These are phyloP conservation scores for Xestia ashworthii DNA, from an alignment of 2,888 invertebrate genomes.

Conservation along the genomic window DNA sequence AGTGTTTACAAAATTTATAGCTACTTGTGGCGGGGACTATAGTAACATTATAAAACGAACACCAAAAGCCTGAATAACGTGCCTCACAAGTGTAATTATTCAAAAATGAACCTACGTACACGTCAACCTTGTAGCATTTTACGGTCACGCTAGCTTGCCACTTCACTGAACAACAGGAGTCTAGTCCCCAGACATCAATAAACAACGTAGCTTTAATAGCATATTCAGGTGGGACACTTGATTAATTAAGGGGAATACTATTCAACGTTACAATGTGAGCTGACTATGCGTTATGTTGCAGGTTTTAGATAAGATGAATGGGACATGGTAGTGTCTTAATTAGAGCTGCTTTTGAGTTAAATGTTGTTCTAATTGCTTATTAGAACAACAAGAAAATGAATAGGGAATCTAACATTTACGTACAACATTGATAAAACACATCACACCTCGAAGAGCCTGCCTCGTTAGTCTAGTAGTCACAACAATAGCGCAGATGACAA, in stretches of 20 bases:
- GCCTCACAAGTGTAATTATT: neutral
- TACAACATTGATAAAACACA: neutral
- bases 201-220: slow-evolving; percentile 40
- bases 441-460: no score
- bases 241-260: slow-evolving; percentile 40
- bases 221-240: slow-evolving; percentile 44
- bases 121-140: slow-evolving; percentile 7
- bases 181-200: slow-evolving; percentile 37
- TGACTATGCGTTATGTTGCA: slow-evolving; percentile 44
- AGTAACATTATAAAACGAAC: neutral
- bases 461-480: no score
- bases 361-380: slow-evolving; percentile 1
- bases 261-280: slow-evolving; percentile 28
- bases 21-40: no score
- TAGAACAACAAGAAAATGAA: neutral
- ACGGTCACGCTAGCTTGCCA: neutral
- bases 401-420: neutral
- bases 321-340: slow-evolving; percentile 20
- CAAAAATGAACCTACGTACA: neutral
- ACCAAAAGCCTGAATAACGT: neutral
- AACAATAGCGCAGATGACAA: no score
- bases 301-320: slow-evolving; percentile 22
- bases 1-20: no score
- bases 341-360: slow-evolving; percentile 10
- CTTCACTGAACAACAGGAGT: slow-evolving; percentile 1